Evolutionary conservation across 2,113 vertebrate genomes (phyloP), one percentile per base, ranked within the genome.

Genomic region (Piprites chloris): DNA sequence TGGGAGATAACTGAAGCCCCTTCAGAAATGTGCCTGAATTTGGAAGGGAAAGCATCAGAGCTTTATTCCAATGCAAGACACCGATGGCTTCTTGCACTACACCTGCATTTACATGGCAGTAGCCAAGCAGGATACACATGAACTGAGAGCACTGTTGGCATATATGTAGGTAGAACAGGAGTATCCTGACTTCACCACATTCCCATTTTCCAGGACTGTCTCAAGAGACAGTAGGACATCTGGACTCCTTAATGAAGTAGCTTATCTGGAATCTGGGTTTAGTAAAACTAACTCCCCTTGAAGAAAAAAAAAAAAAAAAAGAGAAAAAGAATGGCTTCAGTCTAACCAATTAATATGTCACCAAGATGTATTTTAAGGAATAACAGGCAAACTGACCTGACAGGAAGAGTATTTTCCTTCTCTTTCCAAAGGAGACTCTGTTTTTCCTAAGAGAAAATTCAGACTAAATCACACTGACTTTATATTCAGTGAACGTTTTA

Each of bases 281-380:
- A 69, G 65, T 71, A 90, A 90, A 86, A 89, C 28, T 53, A 61
- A 11, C 4, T 55, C 27, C 11, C 30, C 12, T 22, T 30, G n/a
- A 32, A 30, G n/a, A 17, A 17, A 13, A 15, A 17, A 9, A 22
- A 1, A 17, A 17, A 13, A 15, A 17, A 9, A 22, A 1, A 11
- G 1, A 49, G 87, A 63, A 39, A n/a, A 49, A 42, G 27, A 81
- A 61, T 5, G 5, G 20, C 15, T 95, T 63, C 32, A 77, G 71
- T 63, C 35, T 81, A 77, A 94, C 53, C 42, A 89, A 94, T 82
- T 91, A 89, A 72, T 71, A 81, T 61, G 89, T 95, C 87, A 91
- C 83, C 79, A 87, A 82, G 78, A 97, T 87, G 58, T 81, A 96
- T 81, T 90, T 96, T 89, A 95, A 91, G 85, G 65, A 95, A 87